phyloP scores from a whole-genome alignment of 2,113 vertebrate species.

The Dendropsophus ebraccatus region DNA sequence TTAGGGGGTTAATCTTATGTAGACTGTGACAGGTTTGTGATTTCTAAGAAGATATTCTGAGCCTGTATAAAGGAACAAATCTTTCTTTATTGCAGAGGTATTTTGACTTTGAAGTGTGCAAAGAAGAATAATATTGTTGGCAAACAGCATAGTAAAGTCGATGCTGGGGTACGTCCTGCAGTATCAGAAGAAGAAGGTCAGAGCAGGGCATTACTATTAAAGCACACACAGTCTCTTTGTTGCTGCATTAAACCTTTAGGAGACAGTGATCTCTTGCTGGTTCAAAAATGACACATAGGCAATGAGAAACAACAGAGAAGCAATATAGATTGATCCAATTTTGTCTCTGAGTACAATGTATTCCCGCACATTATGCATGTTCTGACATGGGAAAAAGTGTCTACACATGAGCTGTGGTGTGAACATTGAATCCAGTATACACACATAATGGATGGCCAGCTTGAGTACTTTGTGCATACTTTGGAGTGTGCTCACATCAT shows the following conservation, averaged over 20 bases:
- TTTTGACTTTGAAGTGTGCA: not conserved
- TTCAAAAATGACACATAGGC: not conserved
- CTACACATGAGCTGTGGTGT: no score
- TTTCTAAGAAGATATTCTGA: constrained; percentile 29
- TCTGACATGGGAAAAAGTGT: no score
- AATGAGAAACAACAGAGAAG: not conserved
- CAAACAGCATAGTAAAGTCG: not conserved
- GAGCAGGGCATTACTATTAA: not conserved
- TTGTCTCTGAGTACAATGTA: no score
- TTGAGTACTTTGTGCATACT: no score
- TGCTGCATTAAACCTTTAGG: not conserved
- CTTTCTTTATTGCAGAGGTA: constrained; percentile 29
- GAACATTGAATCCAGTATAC: no score
- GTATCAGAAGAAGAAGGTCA: not conserved
- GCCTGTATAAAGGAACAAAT: not conserved
- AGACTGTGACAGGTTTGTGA: constrained; percentile 32
- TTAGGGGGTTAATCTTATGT: constrained; percentile 22
- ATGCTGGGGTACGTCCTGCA: not conserved
- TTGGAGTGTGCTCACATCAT: no score
- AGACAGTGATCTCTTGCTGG: not conserved
- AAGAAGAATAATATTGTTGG: not conserved
- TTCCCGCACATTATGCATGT: no score
- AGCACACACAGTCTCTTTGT: not conserved
- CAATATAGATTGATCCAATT: not conserved
- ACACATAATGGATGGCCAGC: no score